Conservation (phyloP, 2,888 invertebrate species). For the Spatulosminthurus flaviceps region DNA sequence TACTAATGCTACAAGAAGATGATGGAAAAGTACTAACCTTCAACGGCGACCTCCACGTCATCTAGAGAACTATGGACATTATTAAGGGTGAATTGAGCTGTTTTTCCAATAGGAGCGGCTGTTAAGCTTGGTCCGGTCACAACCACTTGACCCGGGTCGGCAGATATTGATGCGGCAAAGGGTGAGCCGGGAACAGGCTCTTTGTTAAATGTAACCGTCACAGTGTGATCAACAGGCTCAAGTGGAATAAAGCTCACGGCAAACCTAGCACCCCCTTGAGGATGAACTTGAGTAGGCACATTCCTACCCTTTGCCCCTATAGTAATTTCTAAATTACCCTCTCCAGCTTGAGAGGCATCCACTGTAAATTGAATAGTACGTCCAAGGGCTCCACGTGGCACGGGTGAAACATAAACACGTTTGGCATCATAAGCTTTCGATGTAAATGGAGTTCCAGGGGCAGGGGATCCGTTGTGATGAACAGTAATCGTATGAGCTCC, state of each 20-base stretch:
- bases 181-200: slow-evolving; percentile 86
- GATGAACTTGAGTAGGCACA: slow-evolving; percentile 94
- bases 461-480: slow-evolving; percentile 77
- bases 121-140: slow-evolving; percentile 73
- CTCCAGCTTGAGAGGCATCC: slow-evolving; percentile 71
- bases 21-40: slow-evolving; percentile 76
- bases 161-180: slow-evolving; percentile 80
- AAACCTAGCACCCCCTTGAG: slow-evolving; percentile 84
- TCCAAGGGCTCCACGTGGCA: slow-evolving; percentile 84
- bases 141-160: slow-evolving; percentile 71
- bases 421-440: slow-evolving; percentile 94
- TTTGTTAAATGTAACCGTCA: slow-evolving; percentile 98
- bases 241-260: slow-evolving; percentile 96
- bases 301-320: slow-evolving; percentile 92
- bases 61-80: slow-evolving; percentile 82
- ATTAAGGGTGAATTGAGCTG: slow-evolving; percentile 70
- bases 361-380: slow-evolving; percentile 88
- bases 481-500: slow-evolving; percentile 91
- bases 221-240: slow-evolving; percentile 91
- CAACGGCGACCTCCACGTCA: slow-evolving; percentile 95
- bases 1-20: slow-evolving; percentile 19
- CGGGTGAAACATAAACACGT: slow-evolving; percentile 81
- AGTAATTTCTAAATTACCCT: slow-evolving; percentile 96
- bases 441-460: slow-evolving; percentile 83
- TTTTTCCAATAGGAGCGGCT: slow-evolving; percentile 69